These are phyloP conservation scores for Tillus elongatus DNA, from an alignment of 2,888 invertebrate genomes.

Conservation along the genomic window DNA sequence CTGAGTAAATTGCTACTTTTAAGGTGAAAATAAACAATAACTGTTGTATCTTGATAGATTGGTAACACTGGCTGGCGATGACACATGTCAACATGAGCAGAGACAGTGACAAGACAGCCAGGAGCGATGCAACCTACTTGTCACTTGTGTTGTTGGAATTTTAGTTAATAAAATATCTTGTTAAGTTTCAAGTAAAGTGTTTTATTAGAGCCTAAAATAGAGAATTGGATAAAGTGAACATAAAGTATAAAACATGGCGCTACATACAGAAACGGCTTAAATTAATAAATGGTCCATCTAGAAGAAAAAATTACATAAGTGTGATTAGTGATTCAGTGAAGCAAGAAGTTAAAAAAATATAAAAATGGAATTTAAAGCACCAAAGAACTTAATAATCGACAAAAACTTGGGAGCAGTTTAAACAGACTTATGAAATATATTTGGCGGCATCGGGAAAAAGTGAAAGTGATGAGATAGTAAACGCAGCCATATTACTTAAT, in stretches of 20 bases:
- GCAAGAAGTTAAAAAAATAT: neutral
- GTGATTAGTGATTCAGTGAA: neutral
- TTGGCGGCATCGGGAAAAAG: neutral
- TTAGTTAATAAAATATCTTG: no score
- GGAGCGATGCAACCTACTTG: no score
- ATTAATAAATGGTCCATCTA: neutral
- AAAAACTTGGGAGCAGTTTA: conserved; percentile 1
- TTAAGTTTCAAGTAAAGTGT: no score
- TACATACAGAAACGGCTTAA: neutral
- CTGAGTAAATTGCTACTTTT: no score
- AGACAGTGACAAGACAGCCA: no score
- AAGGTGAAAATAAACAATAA: no score
- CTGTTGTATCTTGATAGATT: no score
- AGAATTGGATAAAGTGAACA: no score
- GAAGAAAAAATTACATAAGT: neutral
- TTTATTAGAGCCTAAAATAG: no score
- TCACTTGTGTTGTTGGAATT: no score
- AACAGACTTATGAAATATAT: neutral
- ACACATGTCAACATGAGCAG: no score
- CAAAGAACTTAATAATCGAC: conserved; percentile 5
- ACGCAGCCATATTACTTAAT: neutral
- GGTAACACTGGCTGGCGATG: no score
- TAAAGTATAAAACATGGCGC: conserved; percentile 1
- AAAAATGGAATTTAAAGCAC: conserved; percentile 2
- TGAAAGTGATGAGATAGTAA: neutral